Percentiles rank a stretch among this genome's conserved stretches.
phyloP scores from a whole-genome alignment of 2,113 vertebrate genomes.

The Gambusia affinis region DNA sequence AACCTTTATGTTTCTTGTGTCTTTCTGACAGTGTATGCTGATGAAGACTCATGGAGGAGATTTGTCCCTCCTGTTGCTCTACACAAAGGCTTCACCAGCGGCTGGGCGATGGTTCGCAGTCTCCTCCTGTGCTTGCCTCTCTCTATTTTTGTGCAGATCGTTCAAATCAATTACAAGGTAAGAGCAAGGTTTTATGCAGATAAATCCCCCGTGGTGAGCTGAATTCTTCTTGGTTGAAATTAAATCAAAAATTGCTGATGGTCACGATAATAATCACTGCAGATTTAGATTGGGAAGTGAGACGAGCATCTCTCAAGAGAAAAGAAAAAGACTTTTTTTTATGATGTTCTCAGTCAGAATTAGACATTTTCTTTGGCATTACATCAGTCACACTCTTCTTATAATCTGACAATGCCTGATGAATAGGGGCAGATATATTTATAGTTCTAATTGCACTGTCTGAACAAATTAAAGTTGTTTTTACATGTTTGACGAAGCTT shows the following conservation, averaged over 20 bases:
- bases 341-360: too few species aligned
- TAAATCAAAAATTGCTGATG: too few species aligned
- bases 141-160: conserved; percentile 90
- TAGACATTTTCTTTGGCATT: too few species aligned
- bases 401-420: too few species aligned
- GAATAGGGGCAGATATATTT: too few species aligned
- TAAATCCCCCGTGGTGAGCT: not conserved
- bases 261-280: too few species aligned
- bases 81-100: conserved; percentile 84
- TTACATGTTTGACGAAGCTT: too few species aligned
- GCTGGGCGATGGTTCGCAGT: conserved; percentile 92
- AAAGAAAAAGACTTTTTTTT: not conserved
- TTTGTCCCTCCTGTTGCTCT: conserved; percentile 85
- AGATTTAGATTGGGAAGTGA: not conserved
- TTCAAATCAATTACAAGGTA: conserved; percentile 95
- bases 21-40: conserved; percentile 80
- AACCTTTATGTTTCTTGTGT: not conserved
- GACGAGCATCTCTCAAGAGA: not conserved
- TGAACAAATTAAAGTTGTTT: too few species aligned
- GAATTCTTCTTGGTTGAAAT: not conserved
- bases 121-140: conserved; percentile 92
- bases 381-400: too few species aligned
- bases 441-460: too few species aligned
- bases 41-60: conserved; percentile 87
- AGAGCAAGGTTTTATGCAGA: not conserved